A percentile compares a stretch with the other conserved stretches of the same genome.
Conservation (phyloP, 2,888 invertebrate species). For the Volucella inflata region DNA sequence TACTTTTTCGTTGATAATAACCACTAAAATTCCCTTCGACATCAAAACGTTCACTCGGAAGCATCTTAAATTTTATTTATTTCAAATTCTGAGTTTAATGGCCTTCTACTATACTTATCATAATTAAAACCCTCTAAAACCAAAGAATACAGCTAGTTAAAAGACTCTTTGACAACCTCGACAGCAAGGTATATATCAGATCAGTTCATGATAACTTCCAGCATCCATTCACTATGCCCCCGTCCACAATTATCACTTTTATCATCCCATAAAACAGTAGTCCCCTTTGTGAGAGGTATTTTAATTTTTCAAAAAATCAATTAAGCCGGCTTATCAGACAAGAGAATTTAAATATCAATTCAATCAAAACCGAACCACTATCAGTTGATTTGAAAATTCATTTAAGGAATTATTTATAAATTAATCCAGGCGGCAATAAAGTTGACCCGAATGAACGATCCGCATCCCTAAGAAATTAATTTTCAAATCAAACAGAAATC, state of each 20-base stretch:
- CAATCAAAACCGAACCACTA: constrained; percentile 50
- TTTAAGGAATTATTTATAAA: constrained; percentile 53
- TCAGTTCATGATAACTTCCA: constrained; percentile 21
- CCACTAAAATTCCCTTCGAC: too few species aligned
- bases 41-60: constrained; percentile 14
- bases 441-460: constrained; percentile 1
- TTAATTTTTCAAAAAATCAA: constrained; percentile 46
- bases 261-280: constrained; percentile 52
- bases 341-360: constrained; percentile 48
- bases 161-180: constrained; percentile 18
- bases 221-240: not conserved
- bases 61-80: not conserved
- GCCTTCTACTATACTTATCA: constrained; percentile 24
- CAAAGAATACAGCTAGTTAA: constrained; percentile 24
- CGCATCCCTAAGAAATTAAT: constrained; percentile 29
- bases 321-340: constrained; percentile 48
- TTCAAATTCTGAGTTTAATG: constrained; percentile 2
- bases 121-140: constrained; percentile 33
- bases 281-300: constrained; percentile 24
- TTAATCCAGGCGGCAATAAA: constrained; percentile 17
- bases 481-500: constrained; percentile 58
- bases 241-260: constrained; percentile 3
- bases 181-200: constrained; percentile 44
- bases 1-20: too few species aligned
- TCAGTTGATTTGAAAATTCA: constrained; percentile 59